Evolutionary conservation across 2,113 vertebrate genomes (phyloP).

Genomic region (Bambusicola thoracicus): DNA sequence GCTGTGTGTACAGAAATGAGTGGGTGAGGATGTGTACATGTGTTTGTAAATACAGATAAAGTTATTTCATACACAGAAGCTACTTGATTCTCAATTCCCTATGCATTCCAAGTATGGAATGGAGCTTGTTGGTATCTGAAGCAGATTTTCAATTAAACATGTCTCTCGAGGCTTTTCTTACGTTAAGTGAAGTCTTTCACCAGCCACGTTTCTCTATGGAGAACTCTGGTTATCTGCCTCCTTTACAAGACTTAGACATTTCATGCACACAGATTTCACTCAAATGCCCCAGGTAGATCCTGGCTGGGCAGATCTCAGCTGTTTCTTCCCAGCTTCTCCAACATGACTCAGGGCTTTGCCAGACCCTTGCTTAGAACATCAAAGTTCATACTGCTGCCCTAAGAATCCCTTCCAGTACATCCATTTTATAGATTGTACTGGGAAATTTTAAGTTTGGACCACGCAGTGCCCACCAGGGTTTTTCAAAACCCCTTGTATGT

Average conservation of each 20-base stretch:
- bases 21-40: accelerated
- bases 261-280: background rate
- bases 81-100: background rate
- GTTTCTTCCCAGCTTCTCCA: background rate
- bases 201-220: background rate
- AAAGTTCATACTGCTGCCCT: background rate
- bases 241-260: background rate
- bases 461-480: accelerated
- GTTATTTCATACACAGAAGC: background rate
- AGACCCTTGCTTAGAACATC: background rate
- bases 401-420: background rate
- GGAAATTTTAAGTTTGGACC: background rate
- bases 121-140: background rate
- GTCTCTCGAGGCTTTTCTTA: background rate
- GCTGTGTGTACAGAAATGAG: background rate
- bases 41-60: background rate
- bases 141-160: background rate
- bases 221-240: background rate
- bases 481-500: background rate
- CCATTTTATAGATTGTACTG: background rate
- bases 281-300: background rate
- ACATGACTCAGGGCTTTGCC: background rate
- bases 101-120: background rate
- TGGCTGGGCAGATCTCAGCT: background rate
- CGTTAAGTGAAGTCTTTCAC: background rate